Percentiles rank a stretch among this genome's conserved stretches.
phyloP scores from a whole-genome alignment of 2,113 vertebrate species.

The Bostrychus sinensis region DNA sequence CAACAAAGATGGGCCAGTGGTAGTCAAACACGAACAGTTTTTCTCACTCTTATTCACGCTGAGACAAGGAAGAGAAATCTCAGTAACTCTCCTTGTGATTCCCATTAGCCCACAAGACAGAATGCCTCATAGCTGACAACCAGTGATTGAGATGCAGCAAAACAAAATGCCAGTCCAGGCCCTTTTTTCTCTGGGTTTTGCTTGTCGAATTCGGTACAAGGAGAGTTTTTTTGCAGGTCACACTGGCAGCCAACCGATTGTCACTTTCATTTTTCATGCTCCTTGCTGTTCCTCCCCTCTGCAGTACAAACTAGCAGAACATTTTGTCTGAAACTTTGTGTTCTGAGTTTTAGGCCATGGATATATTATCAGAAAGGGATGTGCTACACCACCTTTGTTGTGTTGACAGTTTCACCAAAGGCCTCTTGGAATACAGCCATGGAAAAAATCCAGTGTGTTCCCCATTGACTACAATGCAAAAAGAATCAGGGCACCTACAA shows the following conservation, averaged over 20 bases:
- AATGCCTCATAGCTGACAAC: slow-evolving; percentile 56
- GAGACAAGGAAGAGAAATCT: slow-evolving; percentile 18
- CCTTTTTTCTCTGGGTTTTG: slow-evolving; percentile 5
- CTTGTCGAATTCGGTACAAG: background rate
- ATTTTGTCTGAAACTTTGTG: slow-evolving; percentile 6
- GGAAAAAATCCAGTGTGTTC: background rate
- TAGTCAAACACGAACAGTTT: slow-evolving; percentile 16
- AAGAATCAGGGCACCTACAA: background rate
- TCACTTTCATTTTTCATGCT: slow-evolving; percentile 31
- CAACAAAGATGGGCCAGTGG: slow-evolving; percentile 16
- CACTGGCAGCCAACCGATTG: slow-evolving; percentile 7
- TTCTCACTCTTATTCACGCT: background rate
- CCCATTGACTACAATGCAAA: background rate
- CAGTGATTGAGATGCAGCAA: slow-evolving; percentile 38
- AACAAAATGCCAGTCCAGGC: slow-evolving; percentile 11
- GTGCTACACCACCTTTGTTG: background rate
- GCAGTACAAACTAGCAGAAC: slow-evolving; percentile 1
- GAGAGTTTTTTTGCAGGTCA: slow-evolving; percentile 19
- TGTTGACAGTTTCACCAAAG: background rate
- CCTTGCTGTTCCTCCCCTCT: background rate
- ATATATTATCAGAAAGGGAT: background rate
- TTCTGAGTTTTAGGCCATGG: background rate
- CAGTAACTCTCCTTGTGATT: slow-evolving; percentile 63
- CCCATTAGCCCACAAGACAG: slow-evolving; percentile 59
- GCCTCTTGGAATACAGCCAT: background rate